Base-by-base conservation (phyloP, 2,888 invertebrate species). In the Allacma fusca region DNA sequence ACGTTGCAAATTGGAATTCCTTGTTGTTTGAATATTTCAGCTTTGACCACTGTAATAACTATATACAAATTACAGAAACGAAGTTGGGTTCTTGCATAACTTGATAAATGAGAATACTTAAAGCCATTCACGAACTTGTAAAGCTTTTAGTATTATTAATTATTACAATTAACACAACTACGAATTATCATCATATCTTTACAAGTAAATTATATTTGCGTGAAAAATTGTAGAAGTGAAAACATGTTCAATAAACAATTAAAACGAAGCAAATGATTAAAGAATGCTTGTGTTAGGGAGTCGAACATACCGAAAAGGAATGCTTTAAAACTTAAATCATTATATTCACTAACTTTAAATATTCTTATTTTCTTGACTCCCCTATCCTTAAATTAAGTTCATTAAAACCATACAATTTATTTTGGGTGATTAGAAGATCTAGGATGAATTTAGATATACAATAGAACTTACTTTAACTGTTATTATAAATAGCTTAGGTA, bases 401-500 rank as follows among this genome's bases (percentile, higher is more conserved):
- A 16, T 16, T 19, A 12, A n/a, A n/a, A 50, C 13, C 40, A 40
- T 5, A 40, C n/a, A 50, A 50, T 5, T 50, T 50, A 50, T 19
- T 50, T 50, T 50, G 7, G 50, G n/a, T 50, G 50, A 50, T n/a
- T 50, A 12, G n/a, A 16, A 50, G n/a, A 50, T 50, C 4, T 16
- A 50, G 7, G 2, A 50, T 16, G n/a, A 5, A 50, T 50, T 19
- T 50, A 50, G 19, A 50, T 50, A 9, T 50, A 50, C 50, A 50
- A 50, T 50, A 50, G 19, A 50, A 50, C 50, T 50, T 50, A n/a
- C n/a, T n/a, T 13, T 16, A 50, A 50, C 50, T 34, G 5, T 57
- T 57, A 57, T 16, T 57, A 62, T 62, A 62, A 23, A 24, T 62
- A 50, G 50, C 50, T 62, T 62, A 62, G 62, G 62, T 62, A 62